These are phyloP conservation scores for Calycopis cecrops DNA, from an alignment of 1,140 invertebrate species.

Conservation along the genomic window DNA sequence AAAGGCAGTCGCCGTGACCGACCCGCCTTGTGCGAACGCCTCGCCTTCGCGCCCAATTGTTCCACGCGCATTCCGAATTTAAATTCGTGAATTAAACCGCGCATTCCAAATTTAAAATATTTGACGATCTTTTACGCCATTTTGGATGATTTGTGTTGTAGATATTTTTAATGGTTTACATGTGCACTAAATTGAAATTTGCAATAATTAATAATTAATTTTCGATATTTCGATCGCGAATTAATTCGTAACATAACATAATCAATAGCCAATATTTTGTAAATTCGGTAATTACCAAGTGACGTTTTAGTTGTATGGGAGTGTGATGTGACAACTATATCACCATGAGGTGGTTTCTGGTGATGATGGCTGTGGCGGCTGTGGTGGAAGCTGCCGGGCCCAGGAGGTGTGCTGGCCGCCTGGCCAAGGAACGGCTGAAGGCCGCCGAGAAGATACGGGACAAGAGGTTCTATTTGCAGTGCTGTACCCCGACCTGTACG, in stretches of 20 bases:
- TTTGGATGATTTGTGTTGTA: too few relatives aligned
- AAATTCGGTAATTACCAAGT: neutral
- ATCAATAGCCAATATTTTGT: too few relatives aligned
- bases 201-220: too few relatives aligned
- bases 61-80: slow-evolving; percentile 9
- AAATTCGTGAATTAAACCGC: slow-evolving; percentile 1
- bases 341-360: slow-evolving; percentile 42
- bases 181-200: neutral
- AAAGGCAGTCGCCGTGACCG: slow-evolving; percentile 21
- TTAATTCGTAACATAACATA: too few relatives aligned
- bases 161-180: neutral
- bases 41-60: too few relatives aligned
- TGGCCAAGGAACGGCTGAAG: slow-evolving; percentile 54
- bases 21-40: slow-evolving; percentile 23
- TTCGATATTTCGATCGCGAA: too few relatives aligned
- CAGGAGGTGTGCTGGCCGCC: slow-evolving; percentile 47
- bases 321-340: slow-evolving; percentile 14
- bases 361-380: slow-evolving; percentile 29
- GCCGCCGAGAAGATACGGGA: slow-evolving; percentile 62
- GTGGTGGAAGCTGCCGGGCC: slow-evolving; percentile 30
- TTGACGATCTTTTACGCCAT: neutral
- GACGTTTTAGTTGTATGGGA: slow-evolving; percentile 10
- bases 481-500: slow-evolving; percentile 44
- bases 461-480: slow-evolving; percentile 53
- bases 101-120: neutral